Base-by-base conservation (phyloP, 2,888 invertebrate genomes). In the Ennomos fuscantarius region DNA sequence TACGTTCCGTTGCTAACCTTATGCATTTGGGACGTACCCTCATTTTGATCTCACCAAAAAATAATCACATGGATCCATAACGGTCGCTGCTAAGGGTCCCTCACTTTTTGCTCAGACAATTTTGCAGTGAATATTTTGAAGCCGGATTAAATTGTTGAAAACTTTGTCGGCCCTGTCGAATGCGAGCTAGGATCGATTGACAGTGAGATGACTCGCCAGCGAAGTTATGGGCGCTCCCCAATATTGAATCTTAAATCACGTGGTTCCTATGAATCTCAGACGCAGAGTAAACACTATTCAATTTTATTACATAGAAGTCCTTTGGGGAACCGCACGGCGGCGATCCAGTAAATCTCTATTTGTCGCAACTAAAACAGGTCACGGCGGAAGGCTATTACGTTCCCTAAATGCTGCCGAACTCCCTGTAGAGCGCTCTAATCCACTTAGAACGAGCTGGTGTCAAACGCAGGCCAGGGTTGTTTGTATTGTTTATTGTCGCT, bases 401-500 rank as follows among this genome's bases (percentile, higher is more conserved):
- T 88, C 86, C 88, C 90, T 89, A 90, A 91, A 90, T 88, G 89
- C 89, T 89, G 86, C 87, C 89, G 89, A 89, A 89, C 86, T 88
- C 89, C 84, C 89, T 78, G 83, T 84, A 84, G 88, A 87, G 84
- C 88, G 88, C 83, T 89, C 88, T 89, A 89, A 89, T 90, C 90
- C 88, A 90, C 89, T 90, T 78, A 79, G 86, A 89, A 84, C 90
- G 87, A 85, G 82, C 89, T 90, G 86, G 87, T 92, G 92, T 92
- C 92, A 92, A 91, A 91, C 87, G 89, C 91, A 91, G 90, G 81
- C 82, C 82, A 79, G 82, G 86, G 91, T 84, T 90, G 91, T 92
- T 91, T 91, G 90, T 91, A 91, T 92, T 92, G 91, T 92, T 92
- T 92, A 92, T 91, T 89, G 90, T 89, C 89, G 87, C 82, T 81